Percentiles rank a stretch among this genome's conserved stretches.
These are phyloP conservation scores for Altica lythri DNA, from an alignment of 2,888 invertebrate species.

Conservation along the genomic window DNA sequence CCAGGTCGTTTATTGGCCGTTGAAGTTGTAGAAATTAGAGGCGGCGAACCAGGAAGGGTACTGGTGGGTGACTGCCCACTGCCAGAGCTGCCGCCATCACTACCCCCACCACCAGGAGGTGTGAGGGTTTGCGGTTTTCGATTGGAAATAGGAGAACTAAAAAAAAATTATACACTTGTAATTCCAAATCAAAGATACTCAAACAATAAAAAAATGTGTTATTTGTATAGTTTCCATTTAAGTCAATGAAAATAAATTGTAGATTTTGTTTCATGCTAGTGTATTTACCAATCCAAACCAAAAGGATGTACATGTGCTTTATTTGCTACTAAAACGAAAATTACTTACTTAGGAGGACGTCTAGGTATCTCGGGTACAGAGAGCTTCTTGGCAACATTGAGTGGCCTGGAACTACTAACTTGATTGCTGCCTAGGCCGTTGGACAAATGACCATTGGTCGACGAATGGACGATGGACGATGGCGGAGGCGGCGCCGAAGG, in stretches of 20 bases:
- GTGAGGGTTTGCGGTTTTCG: constrained; percentile 91
- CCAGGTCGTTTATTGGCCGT: constrained; percentile 63
- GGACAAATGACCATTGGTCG: constrained; percentile 46
- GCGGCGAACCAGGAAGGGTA: constrained; percentile 75
- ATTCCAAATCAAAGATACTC: no score
- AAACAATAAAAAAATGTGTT: no score
- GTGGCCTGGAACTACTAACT: constrained; percentile 56
- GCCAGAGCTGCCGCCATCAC: constrained; percentile 77
- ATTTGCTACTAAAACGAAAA: no score
- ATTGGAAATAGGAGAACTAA: constrained; percentile 56
- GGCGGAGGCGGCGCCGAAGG: constrained; percentile 48
- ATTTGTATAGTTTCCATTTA: no score
- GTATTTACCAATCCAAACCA: no score
- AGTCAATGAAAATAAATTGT: no score
- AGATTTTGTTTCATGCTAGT: no score
- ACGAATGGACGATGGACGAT: constrained; percentile 45
- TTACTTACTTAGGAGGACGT: constrained; percentile 70
- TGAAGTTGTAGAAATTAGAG: constrained; percentile 67
- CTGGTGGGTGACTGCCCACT: constrained; percentile 81
- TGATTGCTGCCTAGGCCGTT: constrained; percentile 54
- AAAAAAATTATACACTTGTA: background rate
- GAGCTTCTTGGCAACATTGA: constrained; percentile 56
- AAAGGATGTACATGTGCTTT: no score
- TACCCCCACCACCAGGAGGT: constrained; percentile 84
- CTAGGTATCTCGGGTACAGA: constrained; percentile 70